Evolutionary conservation across 2,888 invertebrate genomes (phyloP).

Genomic region (Drosophila lutescens): DNA sequence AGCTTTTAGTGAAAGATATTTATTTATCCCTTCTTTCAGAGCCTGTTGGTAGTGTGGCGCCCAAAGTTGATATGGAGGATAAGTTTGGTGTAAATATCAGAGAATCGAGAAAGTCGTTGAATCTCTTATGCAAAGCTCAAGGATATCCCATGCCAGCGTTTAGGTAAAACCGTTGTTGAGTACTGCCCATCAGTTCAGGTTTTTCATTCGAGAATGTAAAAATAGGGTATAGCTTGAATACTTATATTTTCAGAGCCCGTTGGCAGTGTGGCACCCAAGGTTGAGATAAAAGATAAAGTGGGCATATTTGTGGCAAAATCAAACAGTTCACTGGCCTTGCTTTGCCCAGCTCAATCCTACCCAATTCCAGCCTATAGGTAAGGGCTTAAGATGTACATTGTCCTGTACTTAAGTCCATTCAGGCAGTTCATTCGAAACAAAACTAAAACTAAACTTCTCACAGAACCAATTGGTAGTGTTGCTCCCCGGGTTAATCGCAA

Average conservation of each 20-base stretch:
- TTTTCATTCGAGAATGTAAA: neutral
- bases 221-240: neutral
- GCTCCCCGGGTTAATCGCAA: conserved; percentile 86
- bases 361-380: conserved; percentile 87
- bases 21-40: conserved; percentile 72
- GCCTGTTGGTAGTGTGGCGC: conserved; percentile 85
- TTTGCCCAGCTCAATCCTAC: conserved; percentile 90
- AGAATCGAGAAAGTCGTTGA: conserved; percentile 27
- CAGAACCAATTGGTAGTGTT: conserved; percentile 84
- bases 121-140: conserved; percentile 88
- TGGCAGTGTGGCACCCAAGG: conserved; percentile 86
- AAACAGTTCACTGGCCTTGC: conserved; percentile 82
- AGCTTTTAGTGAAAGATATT: neutral
- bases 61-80: conserved; percentile 90
- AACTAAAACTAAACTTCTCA: conserved; percentile 1
- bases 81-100: conserved; percentile 84
- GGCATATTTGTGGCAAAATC: conserved; percentile 67
- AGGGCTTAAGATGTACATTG: conserved; percentile 26
- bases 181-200: conserved; percentile 8
- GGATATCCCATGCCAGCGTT: conserved; percentile 88
- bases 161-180: conserved; percentile 82
- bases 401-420: neutral
- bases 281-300: conserved; percentile 87
- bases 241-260: conserved; percentile 83
- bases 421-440: neutral